Evolutionary conservation across 2,888 invertebrate species (phyloP).

Genomic region (Cataglyphis albicans): DNA sequence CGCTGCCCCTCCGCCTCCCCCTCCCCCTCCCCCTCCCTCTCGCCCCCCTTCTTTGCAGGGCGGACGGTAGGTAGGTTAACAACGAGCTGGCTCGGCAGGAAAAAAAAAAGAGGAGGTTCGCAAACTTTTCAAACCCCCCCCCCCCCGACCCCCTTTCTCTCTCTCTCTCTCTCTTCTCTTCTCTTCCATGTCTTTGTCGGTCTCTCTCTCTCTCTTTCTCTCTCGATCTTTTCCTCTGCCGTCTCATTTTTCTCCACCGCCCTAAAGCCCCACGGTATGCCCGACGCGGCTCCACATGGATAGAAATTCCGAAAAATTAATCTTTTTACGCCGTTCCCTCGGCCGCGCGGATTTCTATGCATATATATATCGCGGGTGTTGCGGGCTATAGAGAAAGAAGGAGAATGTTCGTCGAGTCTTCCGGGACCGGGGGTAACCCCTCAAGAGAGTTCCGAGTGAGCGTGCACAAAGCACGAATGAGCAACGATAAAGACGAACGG

Average conservation of each 20-base stretch:
- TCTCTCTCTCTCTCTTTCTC: constrained; percentile 51
- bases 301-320: constrained; percentile 78
- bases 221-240: constrained; percentile 46
- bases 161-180: constrained; percentile 8
- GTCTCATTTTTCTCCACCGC: constrained; percentile 63
- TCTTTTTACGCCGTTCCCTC: constrained; percentile 72
- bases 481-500: constrained; percentile 50
- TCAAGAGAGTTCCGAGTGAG: constrained; percentile 40
- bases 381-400: constrained; percentile 28
- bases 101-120: constrained; percentile 57
- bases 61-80: constrained; percentile 57
- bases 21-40: background rate
- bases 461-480: constrained; percentile 50
- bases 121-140: constrained; percentile 65
- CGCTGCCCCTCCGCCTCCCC: background rate
- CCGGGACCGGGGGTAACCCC: constrained; percentile 44
- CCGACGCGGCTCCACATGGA: constrained; percentile 55
- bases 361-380: constrained; percentile 44
- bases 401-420: constrained; percentile 25
- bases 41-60: background rate
- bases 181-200: constrained; percentile 24
- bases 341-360: constrained; percentile 40
- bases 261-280: constrained; percentile 43
- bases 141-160: constrained; percentile 36
- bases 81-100: constrained; percentile 59